Evolutionary conservation across 2,797 vertebrate species (phyloP), one percentile per base, ranked within the genome.

Genomic region (Pseudopleuronectes americanus): DNA sequence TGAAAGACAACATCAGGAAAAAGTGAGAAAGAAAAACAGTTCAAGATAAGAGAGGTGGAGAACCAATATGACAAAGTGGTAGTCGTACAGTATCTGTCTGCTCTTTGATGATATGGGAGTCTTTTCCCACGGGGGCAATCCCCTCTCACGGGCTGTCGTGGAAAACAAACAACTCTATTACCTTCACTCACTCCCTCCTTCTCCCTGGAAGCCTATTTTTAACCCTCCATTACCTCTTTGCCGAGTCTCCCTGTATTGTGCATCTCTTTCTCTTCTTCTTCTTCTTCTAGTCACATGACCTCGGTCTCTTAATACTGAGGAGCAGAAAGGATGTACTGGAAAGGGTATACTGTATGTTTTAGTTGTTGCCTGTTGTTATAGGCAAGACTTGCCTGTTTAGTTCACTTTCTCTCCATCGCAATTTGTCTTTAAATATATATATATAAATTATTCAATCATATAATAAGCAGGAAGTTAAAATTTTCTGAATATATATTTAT

Each of bases 81-180:
- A 45, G 38, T 62, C 73, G 45, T 60, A 74, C 45, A 76, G 61
- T 68, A 75, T 75, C 59, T n/a, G 33, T 73, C 64, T 65, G 49
- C 65, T 78, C 76, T 76, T 72, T 77, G 73, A 83, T 77, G 76
- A 77, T 65, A 71, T 28, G 26, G 33, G 64, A 68, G 66, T 61
- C 28, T 73, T 84, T 85, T 77, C 75, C 81, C 77, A 84, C 17
- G 0, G 69, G 80, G 71, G 21, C 38, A 68, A 76, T 72, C 71
- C 58, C 54, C 31, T 65, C 51, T 2, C 16, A 74, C 73, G 71
- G 57, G 65, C 59, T 69, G 77, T 79, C 19, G 9, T 71, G 72
- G 60, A 81, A 78, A 76, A 84, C 68, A 83, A 80, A 86, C 71
- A 61, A 79, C 38, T 65, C 38, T 48, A 17, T 36, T 26, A 43